Base-by-base conservation (phyloP, 2,888 invertebrate species). In the Galerucella nymphaeae region DNA sequence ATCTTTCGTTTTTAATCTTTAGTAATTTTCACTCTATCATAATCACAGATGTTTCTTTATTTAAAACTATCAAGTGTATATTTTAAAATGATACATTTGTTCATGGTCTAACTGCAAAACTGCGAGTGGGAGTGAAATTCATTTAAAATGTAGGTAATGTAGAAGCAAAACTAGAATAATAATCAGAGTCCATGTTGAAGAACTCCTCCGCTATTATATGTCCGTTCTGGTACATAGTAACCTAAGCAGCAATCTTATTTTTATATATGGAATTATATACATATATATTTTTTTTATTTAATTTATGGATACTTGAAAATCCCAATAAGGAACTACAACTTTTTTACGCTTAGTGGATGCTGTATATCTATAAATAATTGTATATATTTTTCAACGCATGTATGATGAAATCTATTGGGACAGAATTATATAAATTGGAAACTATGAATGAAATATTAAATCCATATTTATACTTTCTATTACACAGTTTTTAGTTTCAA, bases 111-210 rank as follows among this genome's bases (percentile, higher is more conserved):
- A 55, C 20, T 55, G 45, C 45, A 45, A 11, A 45, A 55, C 9
- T 11, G 5, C 16, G 16, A 55, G 55, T 55, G 20, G 55, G 18
- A 55, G 16, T 55, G 1, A 20, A 20, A 55, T 55, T 55, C 20
- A 55, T 55, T 55, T 55, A 53, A 53, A 16, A 16, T 53, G 53
- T 53, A n/a, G n/a, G n/a, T n/a, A 53, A 53, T 53, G 16, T 16
- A 55, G 20, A n/a, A 55, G 55, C 55, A 55, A 55, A 55, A 55
- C 55, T 58, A 58, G 58, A 18, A 58, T 58, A 58, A 58, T 58
- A 23, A 58, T 30, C 30, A 30, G 58, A 58, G 11, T 20, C 58
- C 23, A 58, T 30, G 8, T 58, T 14, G n/a, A 58, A 55, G 55
- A 58, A 58, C 58, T 23, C 58, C 58, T 58, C 58, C 58, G 58